Conservation (phyloP, 2,888 invertebrate genomes). For the Pyrochroa serraticornis region DNA sequence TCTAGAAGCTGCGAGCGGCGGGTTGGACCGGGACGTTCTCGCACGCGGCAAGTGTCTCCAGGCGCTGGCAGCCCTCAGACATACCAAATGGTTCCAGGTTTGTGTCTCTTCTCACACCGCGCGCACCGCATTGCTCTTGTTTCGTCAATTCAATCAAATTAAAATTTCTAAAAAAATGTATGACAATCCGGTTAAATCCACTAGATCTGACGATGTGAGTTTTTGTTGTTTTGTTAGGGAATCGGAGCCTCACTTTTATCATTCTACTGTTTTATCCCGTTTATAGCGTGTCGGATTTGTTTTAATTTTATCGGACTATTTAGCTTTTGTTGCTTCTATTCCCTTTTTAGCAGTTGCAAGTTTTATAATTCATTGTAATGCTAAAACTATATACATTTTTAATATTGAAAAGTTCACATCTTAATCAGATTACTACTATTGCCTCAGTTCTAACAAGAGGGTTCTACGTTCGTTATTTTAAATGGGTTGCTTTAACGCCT, state of each 20-base stretch:
- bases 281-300: constrained; percentile 35
- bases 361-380: background rate
- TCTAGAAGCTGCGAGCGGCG: constrained; percentile 72
- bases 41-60: constrained; percentile 99
- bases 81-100: constrained; percentile 99
- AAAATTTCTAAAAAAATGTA: background rate
- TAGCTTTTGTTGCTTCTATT: constrained; percentile 56
- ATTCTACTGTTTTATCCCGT: constrained; percentile 28
- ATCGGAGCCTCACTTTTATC: constrained; percentile 43
- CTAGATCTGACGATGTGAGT: constrained; percentile 53
- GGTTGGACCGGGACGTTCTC: constrained; percentile 87
- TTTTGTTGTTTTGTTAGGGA: constrained; percentile 45
- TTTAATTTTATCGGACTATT: constrained; percentile 42
- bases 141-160: background rate
- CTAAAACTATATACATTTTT: constrained; percentile 10
- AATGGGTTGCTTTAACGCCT: constrained; percentile 7
- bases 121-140: constrained; percentile 31
- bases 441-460: constrained; percentile 32
- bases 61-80: constrained; percentile 99
- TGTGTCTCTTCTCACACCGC: constrained; percentile 62
- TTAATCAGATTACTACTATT: constrained; percentile 39
- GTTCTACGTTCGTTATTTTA: constrained; percentile 43
- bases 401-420: constrained; percentile 52
- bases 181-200: constrained; percentile 2
- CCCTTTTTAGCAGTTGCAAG: constrained; percentile 41